phyloP scores from a whole-genome alignment of 2,113 vertebrate species.

The Talpa occidentalis region DNA sequence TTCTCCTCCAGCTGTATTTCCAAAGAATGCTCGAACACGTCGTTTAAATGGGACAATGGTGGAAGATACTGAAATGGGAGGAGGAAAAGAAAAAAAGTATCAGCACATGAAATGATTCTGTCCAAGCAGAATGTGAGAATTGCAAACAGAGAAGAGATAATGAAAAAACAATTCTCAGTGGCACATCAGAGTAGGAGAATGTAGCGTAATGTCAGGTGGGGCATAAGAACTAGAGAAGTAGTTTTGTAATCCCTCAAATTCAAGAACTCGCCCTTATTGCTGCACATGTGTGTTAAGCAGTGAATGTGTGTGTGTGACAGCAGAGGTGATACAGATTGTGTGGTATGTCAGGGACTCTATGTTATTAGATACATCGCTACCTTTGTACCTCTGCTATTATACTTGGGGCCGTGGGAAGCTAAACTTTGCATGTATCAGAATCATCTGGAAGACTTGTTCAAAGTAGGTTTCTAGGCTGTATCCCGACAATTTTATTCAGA shows the following conservation, averaged over 20 bases:
- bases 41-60: constrained; percentile 36
- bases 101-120: constrained; percentile 51
- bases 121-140: not conserved
- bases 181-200: not conserved
- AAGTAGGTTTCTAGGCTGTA: not conserved
- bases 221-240: not conserved
- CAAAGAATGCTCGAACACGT: constrained; percentile 43
- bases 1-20: constrained; percentile 47
- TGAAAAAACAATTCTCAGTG: not conserved
- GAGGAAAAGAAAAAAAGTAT: constrained; percentile 52
- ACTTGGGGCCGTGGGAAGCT: not conserved
- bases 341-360: not conserved
- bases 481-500: constrained; percentile 13
- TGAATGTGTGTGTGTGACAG: not conserved
- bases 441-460: not conserved
- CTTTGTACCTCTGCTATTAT: not conserved
- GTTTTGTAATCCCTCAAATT: not conserved
- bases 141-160: not conserved
- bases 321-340: not conserved
- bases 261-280: constrained; percentile 24
- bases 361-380: not conserved
- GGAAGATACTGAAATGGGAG: constrained; percentile 52
- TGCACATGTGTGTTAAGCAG: not conserved
- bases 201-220: not conserved
- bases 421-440: not conserved